Evolutionary conservation across 1,140 invertebrate species (phyloP), one percentile per base, ranked within the genome.

Genomic region (Neelides sp.): DNA sequence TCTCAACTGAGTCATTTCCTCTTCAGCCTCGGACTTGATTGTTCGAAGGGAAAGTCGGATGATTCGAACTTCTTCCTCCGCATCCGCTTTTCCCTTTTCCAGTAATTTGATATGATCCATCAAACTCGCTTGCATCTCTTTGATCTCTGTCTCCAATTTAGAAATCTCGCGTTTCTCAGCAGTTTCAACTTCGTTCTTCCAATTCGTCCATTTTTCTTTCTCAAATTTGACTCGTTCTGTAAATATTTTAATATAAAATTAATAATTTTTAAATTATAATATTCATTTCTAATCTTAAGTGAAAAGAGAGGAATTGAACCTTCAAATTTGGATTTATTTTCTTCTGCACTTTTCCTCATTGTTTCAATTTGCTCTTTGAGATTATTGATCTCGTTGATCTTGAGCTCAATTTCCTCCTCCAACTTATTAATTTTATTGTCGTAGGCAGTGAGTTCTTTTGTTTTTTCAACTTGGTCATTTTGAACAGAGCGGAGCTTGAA

Each of bases 181-280:
- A 12, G 47, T 45, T 39, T 61, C 59, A 20, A 55, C 37, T 40
- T 57, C 59, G 1, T 13, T 8, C 37, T 56, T 54, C 50, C 55
- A 61, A 15, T 46, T 52, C 12, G 37, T 35, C 59, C 59, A 61
- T 32, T 55, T 55, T 23, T 61, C 59, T 37, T 57, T 57, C 19
- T 57, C 59, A 15, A 24, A 17, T 20, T 44, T 49, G 10, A 61
- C 41, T 27, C 53, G 26, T 15, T 55, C 52, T 58, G 23, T 5
- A 35, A 52, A 10, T 8, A 32, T 8, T 32, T 5, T 32, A 13
- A 22, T 40, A 8, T 19, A 40, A 40, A 40, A 19, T 12, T 40
- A 44, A 26, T n/a, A 10, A 28, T 35, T 35, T 13, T 28, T 35
- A 15, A 10, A 32, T 15, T 10, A 34, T 5, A 13, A 32, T 7